Conservation (phyloP, 1,140 invertebrate genomes). For the Cepaea nemoralis region DNA sequence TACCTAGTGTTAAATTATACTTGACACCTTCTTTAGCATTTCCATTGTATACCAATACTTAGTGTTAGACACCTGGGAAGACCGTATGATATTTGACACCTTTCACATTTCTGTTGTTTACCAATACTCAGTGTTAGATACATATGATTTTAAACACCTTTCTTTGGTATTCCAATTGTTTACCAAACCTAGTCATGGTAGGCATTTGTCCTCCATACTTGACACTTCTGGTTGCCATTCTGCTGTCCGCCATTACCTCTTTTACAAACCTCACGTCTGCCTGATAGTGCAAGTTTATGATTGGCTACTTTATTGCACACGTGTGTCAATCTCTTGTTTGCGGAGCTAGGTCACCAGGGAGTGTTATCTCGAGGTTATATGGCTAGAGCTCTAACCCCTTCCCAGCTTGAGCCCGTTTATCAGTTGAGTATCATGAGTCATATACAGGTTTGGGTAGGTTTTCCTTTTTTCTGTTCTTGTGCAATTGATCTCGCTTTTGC, state of each 20-base stretch:
- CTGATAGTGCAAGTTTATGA: conserved; percentile 4
- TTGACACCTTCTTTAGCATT: too few species aligned
- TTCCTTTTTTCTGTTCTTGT: background rate
- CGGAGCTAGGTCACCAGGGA: background rate
- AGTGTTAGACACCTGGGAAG: too few species aligned
- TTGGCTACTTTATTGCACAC: conserved; percentile 11
- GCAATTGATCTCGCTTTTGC: too few species aligned
- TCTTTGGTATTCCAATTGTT: too few species aligned
- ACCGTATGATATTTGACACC: background rate
- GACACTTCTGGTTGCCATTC: background rate
- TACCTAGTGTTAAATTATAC: too few species aligned
- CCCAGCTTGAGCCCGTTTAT: background rate
- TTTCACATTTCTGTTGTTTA: too few species aligned
- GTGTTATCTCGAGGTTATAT: conserved; percentile 12
- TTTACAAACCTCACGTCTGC: background rate
- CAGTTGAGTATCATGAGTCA: conserved; percentile 16
- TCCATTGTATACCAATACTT: too few species aligned
- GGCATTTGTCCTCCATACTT: background rate
- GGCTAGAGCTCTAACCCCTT: background rate
- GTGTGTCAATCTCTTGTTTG: conserved; percentile 11
- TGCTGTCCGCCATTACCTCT: background rate
- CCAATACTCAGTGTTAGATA: too few species aligned
- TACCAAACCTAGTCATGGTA: too few species aligned
- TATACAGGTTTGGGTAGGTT: background rate
- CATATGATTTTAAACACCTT: too few species aligned